A percentile compares a stretch with the other conserved stretches of the same genome.
Conservation (phyloP, 30 jellyfish, hydroid and myxozoan genomes). For the Aurelia sp. region DNA sequence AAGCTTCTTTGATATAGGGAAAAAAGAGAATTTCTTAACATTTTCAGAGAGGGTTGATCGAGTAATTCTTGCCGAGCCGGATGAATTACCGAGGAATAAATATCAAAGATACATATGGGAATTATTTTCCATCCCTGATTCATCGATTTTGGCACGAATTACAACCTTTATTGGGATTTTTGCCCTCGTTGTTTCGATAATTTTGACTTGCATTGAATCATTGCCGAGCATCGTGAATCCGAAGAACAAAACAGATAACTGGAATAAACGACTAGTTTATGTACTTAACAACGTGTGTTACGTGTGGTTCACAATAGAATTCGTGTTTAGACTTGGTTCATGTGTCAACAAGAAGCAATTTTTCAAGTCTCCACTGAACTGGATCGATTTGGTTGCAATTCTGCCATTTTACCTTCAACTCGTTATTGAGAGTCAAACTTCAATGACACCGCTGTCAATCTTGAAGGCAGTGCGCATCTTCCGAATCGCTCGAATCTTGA, state of each 20-base stretch:
- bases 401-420: conserved; percentile 76
- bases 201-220: conserved; percentile 69
- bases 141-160: conserved; percentile 53
- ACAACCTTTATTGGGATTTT: conserved; percentile 36
- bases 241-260: neutral
- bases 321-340: conserved; percentile 33
- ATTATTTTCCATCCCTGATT: conserved; percentile 44
- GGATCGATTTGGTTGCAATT: conserved; percentile 74
- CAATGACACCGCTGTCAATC: conserved; percentile 51
- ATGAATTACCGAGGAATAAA: conserved; percentile 47
- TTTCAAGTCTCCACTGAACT: conserved; percentile 56
- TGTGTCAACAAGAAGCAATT: conserved; percentile 28
- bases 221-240: conserved; percentile 39
- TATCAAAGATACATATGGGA: conserved; percentile 50
- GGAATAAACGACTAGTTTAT: neutral
- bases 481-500: conserved; percentile 70
- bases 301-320: conserved; percentile 80
- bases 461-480: conserved; percentile 53
- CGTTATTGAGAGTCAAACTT: conserved; percentile 48
- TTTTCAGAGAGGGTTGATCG: conserved; percentile 78
- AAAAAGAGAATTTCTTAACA: conserved; percentile 36
- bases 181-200: conserved; percentile 38
- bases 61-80: conserved; percentile 50
- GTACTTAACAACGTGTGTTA: conserved; percentile 64
- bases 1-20: conserved; percentile 72